A percentile compares a stretch with the other conserved stretches of the same genome.
phyloP scores from a whole-genome alignment of 1,140 invertebrate species.

The silkworm (Bombyx mori) region DNA sequence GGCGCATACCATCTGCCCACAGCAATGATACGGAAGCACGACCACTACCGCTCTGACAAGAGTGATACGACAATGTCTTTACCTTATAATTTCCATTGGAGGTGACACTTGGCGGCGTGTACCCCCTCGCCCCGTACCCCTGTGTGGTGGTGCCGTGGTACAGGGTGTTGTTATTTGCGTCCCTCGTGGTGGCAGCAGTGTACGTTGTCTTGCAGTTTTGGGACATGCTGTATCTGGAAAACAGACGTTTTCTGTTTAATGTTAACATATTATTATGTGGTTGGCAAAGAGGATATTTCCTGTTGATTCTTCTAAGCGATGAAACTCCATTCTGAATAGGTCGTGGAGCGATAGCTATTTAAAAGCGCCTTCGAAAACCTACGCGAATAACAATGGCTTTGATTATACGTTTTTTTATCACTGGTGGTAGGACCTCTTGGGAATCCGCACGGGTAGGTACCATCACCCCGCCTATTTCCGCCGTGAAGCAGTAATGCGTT shows the following conservation, averaged over 20 bases:
- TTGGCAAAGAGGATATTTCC: not conserved
- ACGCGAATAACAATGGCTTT: no score
- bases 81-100: conserved; percentile 50
- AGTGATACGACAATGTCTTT: conserved; percentile 6
- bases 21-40: no score
- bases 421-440: no score
- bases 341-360: not conserved
- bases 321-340: not conserved
- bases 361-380: not conserved
- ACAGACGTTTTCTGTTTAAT: not conserved
- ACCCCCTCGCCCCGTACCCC: conserved; percentile 36
- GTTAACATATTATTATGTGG: conserved; percentile 3
- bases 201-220: conserved; percentile 58
- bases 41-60: not conserved
- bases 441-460: no score
- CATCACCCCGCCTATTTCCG: no score
- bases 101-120: conserved; percentile 32
- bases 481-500: no score
- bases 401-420: no score
- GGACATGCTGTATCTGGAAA: conserved; percentile 44
- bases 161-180: conserved; percentile 59
- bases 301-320: not conserved
- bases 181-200: conserved; percentile 42
- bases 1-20: not conserved
- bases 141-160: conserved; percentile 37